Percentiles rank a stretch among this genome's conserved stretches.
These are phyloP conservation scores for Hypotaenidia okinawae DNA, from an alignment of 2,797 vertebrate species.

Conservation along the genomic window DNA sequence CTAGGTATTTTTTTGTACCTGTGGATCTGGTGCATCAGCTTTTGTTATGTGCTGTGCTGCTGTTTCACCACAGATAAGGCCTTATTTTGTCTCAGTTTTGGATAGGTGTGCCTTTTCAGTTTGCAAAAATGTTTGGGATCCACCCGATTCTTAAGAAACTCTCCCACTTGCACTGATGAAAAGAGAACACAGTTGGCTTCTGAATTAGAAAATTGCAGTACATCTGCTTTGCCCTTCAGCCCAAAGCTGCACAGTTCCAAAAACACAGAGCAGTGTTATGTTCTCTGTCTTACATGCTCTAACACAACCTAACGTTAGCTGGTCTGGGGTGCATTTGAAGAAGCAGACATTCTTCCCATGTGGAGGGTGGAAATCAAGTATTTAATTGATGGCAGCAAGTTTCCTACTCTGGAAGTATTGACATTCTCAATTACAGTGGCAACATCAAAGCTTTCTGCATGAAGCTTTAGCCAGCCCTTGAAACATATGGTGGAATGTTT, in stretches of 20 bases:
- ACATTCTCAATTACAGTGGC: conserved; percentile 61
- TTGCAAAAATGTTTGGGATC: background rate
- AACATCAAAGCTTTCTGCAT: conserved; percentile 62
- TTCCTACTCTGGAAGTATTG: conserved; percentile 60
- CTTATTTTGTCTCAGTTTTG: background rate
- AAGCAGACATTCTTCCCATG: background rate
- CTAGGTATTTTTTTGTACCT: background rate
- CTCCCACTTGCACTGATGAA: background rate
- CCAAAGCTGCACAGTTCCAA: background rate
- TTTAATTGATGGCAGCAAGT: conserved; percentile 41
- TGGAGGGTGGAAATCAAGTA: conserved; percentile 47
- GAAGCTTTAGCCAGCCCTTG: conserved; percentile 38
- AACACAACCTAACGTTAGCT: background rate
- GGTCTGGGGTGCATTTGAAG: background rate
- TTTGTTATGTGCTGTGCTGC: background rate
- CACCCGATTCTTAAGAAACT: background rate
- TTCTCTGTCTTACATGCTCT: background rate
- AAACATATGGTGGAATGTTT: conserved; percentile 70
- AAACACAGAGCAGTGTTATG: background rate
- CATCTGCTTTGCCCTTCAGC: background rate
- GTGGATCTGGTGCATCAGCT: background rate
- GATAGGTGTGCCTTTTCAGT: background rate
- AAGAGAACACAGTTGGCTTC: background rate
- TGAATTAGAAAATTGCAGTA: background rate
- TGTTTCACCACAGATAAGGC: background rate